Base-by-base conservation (phyloP, 2,888 invertebrate species). In the Hydroisotoma schaefferi region DNA sequence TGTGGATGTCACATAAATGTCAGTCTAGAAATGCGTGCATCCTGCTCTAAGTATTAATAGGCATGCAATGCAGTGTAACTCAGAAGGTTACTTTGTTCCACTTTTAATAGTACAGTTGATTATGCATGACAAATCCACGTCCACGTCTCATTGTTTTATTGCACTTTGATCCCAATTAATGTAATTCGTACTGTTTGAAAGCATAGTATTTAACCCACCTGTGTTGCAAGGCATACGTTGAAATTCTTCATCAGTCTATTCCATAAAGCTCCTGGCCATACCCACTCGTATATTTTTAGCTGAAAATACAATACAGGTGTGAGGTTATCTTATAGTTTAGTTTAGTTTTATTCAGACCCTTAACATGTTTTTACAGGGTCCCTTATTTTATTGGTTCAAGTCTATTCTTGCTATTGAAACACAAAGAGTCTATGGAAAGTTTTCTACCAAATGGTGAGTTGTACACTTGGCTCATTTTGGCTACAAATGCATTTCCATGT, bases 241-340 rank as follows among this genome's bases (percentile, higher is more conserved):
- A 68, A 71, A 46, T 63, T 63, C 59, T 68, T 59, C 65, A 69
- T 69, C 63, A 71, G 57, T 59, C 65, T 68, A 54, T 62, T 63
- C 71, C 71, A 71, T 57, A 68, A 61, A 25, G 65, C 61, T 29
- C 67, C 68, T 26, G 67, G 59, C 69, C 69, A 71, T 51, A 67
- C 59, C 69, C 69, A 71, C 57, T 71, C 71, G 61, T 71, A 69
- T 57, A 71, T 71, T 58, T 58, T 65, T 62, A 71, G 68, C 71
- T 71, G 65, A 55, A 59, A 61, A 55, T 59, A 57, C 55, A 57
- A 58, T n/a, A n/a, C n/a, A n/a, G n/a, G n/a, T n/a, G n/a, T n/a
- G n/a, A n/a, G n/a, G n/a, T n/a, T n/a, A n/a, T n/a, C n/a, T n/a
- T n/a, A n/a, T n/a, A n/a, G n/a, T n/a, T n/a, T n/a, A n/a, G n/a